Percentiles rank a stretch among this genome's conserved stretches.
Evolutionary conservation across 2,113 vertebrate genomes (phyloP).

Genomic region (Nycticryphes semicollaris): DNA sequence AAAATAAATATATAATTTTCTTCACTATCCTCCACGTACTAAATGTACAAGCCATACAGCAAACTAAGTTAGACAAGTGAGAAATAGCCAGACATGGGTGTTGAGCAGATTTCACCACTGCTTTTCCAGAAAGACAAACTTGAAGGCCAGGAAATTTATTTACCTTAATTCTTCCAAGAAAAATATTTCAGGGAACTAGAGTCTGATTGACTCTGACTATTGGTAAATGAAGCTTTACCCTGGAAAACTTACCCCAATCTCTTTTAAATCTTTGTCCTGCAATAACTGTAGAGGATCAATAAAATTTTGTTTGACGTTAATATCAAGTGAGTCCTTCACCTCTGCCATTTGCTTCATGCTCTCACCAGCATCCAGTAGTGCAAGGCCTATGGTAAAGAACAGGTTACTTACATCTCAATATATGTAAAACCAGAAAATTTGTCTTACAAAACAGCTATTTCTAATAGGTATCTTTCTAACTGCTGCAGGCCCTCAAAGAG

Average conservation of each 20-base stretch:
- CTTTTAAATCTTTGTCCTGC: constrained; percentile 94
- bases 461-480: neutral
- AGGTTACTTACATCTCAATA: neutral
- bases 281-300: constrained; percentile 90
- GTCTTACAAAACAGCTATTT: neutral
- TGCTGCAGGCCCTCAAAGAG: neutral
- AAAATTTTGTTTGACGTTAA: constrained; percentile 93
- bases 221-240: neutral
- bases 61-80: neutral
- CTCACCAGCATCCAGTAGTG: constrained; percentile 88
- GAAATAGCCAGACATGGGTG: neutral
- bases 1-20: neutral
- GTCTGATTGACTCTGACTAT: neutral
- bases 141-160: neutral
- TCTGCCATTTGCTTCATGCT: constrained; percentile 94
- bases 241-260: constrained; percentile 85
- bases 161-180: neutral
- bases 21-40: neutral
- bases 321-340: constrained; percentile 92
- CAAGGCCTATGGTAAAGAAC: constrained; percentile 76
- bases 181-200: neutral
- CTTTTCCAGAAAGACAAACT: neutral
- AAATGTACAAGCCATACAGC: neutral
- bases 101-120: neutral
- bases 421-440: neutral